phyloP scores from a whole-genome alignment of 2,797 vertebrate genomes.

The Hemibagrus guttatus region DNA sequence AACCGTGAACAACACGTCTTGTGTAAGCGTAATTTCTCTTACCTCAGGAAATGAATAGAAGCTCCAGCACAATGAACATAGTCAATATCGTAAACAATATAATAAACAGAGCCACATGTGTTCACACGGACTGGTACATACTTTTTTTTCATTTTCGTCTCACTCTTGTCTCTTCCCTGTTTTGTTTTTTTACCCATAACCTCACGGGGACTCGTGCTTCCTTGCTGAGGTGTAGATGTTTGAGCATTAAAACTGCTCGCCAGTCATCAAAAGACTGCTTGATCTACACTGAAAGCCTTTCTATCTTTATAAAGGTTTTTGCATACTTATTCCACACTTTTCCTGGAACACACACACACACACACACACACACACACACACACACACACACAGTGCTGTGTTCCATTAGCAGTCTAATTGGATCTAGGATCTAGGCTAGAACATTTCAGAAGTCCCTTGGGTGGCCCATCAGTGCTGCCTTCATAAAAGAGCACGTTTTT shows the following conservation, averaged over 20 bases:
- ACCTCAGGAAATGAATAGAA: neutral
- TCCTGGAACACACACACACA: neutral
- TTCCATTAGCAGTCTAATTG: neutral
- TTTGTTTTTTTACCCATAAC: neutral
- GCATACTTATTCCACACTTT: neutral
- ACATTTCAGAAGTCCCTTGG: neutral
- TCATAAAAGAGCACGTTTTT: neutral
- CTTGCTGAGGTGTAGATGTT: neutral
- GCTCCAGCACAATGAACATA: neutral
- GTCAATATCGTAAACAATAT: neutral
- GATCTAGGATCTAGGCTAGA: neutral
- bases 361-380: neutral
- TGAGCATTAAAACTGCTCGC: neutral
- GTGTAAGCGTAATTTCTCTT: neutral
- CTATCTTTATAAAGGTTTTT: neutral
- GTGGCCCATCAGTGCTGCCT: no score
- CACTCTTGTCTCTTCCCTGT: neutral
- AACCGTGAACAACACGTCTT: neutral
- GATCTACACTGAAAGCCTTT: neutral
- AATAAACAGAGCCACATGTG: neutral
- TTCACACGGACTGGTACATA: neutral
- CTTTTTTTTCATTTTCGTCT: neutral
- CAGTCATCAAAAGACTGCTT: neutral
- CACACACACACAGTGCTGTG: no score
- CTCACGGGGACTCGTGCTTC: neutral